Conservation (phyloP, 1,140 invertebrate genomes). For the Megathymus violae region DNA sequence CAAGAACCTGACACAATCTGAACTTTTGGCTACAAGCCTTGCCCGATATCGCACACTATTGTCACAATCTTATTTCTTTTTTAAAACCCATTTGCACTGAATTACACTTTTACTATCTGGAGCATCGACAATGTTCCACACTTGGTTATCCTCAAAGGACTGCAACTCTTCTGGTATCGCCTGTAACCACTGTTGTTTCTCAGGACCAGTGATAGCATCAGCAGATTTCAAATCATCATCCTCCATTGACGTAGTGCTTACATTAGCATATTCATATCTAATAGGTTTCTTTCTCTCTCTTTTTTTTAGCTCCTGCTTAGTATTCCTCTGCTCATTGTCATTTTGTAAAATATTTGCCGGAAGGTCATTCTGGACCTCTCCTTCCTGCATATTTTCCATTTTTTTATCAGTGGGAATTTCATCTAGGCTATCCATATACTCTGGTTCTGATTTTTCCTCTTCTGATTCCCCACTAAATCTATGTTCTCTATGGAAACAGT, state of each 20-base stretch:
- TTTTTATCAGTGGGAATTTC: too few relatives aligned
- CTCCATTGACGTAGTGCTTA: too few relatives aligned
- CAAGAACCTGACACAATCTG: slow-evolving; percentile 37
- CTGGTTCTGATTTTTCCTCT: too few relatives aligned
- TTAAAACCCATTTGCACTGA: slow-evolving; percentile 66
- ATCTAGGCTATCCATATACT: too few relatives aligned
- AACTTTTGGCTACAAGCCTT: slow-evolving; percentile 66
- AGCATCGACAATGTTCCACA: slow-evolving; percentile 60
- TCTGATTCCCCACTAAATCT: too few relatives aligned
- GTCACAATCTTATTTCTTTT: slow-evolving; percentile 27
- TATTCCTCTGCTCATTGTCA: too few relatives aligned
- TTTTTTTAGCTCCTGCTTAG: too few relatives aligned
- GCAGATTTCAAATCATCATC: too few relatives aligned
- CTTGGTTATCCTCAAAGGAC: slow-evolving; percentile 54
- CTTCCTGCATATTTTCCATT: too few relatives aligned
- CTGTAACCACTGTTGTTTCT: slow-evolving; percentile 49
- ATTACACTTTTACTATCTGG: slow-evolving; percentile 55
- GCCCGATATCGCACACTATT: slow-evolving; percentile 55
- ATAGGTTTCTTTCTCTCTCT: slow-evolving; percentile 23
- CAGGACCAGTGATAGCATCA: slow-evolving; percentile 50
- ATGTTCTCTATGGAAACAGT: too few relatives aligned
- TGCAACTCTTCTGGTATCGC: slow-evolving; percentile 53
- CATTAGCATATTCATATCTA: slow-evolving; percentile 21
- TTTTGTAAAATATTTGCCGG: too few relatives aligned
- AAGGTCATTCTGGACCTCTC: too few relatives aligned